Conservation (phyloP, 64 coral and sea anemone species). For the Dendrophyllia cribrosa region DNA sequence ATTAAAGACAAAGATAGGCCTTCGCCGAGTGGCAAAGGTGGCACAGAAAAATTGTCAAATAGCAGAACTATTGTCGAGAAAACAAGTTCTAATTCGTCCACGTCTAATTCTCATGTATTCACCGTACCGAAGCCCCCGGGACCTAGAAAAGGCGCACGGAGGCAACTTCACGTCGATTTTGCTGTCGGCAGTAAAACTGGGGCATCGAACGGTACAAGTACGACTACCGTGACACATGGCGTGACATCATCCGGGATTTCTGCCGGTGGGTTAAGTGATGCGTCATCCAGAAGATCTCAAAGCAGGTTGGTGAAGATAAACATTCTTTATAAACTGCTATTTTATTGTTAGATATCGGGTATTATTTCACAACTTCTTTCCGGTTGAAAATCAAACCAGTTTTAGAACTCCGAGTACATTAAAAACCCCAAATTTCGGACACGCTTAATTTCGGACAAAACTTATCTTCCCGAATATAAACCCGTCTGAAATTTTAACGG, state of each 20-base stretch:
- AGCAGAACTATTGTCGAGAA: constrained; percentile 42
- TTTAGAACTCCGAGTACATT: too few relatives aligned
- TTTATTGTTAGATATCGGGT: neutral
- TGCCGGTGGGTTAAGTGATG: constrained; percentile 57
- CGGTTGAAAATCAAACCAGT: too few relatives aligned
- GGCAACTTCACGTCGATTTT: constrained; percentile 72
- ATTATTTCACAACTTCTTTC: too few relatives aligned
- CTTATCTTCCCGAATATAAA: too few relatives aligned
- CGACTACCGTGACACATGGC: constrained; percentile 19
- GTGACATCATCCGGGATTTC: constrained; percentile 48
- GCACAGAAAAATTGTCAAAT: constrained; percentile 16
- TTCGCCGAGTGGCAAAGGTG: constrained; percentile 2
- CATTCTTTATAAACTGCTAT: neutral
- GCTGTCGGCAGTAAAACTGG: constrained; percentile 64
- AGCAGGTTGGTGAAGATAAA: constrained; percentile 65
- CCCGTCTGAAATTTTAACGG: too few relatives aligned
- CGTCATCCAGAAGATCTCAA: constrained; percentile 74
- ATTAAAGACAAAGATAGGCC: constrained; percentile 50
- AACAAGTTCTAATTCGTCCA: constrained; percentile 5
- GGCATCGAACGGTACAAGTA: constrained; percentile 9
- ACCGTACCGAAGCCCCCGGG: constrained; percentile 83
- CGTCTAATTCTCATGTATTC: constrained; percentile 47
- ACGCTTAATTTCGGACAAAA: too few relatives aligned
- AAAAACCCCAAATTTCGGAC: too few relatives aligned
- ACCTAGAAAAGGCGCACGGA: constrained; percentile 73